Percentiles rank a stretch among this genome's conserved stretches.
Conservation (phyloP, 2,113 vertebrate species). For the Channa maculata region DNA sequence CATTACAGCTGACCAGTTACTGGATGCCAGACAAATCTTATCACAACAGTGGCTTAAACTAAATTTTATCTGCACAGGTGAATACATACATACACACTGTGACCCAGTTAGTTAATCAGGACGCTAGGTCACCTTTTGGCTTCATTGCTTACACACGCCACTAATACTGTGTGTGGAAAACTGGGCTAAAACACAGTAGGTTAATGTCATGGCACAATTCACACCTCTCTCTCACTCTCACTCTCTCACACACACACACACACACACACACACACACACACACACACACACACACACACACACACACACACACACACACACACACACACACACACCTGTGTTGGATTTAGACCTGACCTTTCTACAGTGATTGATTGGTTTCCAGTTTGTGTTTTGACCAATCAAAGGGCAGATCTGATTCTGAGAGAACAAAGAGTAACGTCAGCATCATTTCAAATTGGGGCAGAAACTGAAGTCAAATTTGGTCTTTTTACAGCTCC, state of each 20-base stretch:
- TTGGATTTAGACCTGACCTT: neutral
- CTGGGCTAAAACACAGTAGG: conserved; percentile 16
- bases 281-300: neutral
- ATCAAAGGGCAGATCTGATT: neutral
- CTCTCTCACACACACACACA: neutral
- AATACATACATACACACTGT: no score
- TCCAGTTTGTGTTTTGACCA: neutral
- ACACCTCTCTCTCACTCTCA: neutral
- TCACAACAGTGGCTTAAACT: no score
- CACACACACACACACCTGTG: neutral
- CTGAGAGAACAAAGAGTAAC: no score
- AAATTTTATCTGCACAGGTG: no score
- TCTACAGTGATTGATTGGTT: neutral
- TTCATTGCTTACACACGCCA: neutral
- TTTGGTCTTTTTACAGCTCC: no score
- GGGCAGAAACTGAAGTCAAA: neutral
- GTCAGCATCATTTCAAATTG: no score
- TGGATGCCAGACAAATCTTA: no score
- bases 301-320: neutral
- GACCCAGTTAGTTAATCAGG: neutral
- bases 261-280: neutral
- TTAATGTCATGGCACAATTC: conserved; percentile 12
- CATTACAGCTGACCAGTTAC: no score
- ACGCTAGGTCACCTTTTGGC: neutral
- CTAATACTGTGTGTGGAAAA: neutral